These are phyloP conservation scores for Saccostrea cuccullata DNA, from an alignment of 1,140 invertebrate species.

Conservation along the genomic window DNA sequence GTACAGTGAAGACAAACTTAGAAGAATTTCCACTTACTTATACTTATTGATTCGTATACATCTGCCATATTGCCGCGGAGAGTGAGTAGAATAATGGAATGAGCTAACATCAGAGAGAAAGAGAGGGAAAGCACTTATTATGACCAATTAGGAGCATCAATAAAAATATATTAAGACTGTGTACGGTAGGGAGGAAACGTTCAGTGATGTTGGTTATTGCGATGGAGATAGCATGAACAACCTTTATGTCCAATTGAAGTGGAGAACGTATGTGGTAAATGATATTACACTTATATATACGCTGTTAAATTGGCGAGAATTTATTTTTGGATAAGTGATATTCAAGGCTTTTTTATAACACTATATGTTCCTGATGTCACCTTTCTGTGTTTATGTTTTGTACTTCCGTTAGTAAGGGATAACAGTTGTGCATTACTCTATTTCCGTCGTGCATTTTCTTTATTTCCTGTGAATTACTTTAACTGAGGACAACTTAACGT, in stretches of 20 bases:
- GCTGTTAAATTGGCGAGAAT: background rate
- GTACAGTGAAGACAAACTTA: too few species aligned
- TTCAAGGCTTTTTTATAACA: background rate
- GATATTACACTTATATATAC: background rate
- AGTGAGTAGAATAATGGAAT: too few species aligned
- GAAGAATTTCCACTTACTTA: too few species aligned
- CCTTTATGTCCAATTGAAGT: background rate
- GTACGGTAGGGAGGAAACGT: background rate
- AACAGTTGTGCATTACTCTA: background rate
- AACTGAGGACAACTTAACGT: background rate
- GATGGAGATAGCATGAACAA: too few species aligned
- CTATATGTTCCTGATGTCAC: too few species aligned
- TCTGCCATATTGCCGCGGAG: too few species aligned
- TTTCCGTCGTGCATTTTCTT: background rate
- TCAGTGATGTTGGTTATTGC: background rate
- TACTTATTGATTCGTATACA: too few species aligned
- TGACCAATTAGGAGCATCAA: background rate
- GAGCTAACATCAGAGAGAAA: too few species aligned
- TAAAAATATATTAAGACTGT: conserved; percentile 19
- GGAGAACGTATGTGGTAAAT: background rate
- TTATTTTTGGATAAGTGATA: background rate
- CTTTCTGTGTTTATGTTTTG: too few species aligned
- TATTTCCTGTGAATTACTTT: background rate
- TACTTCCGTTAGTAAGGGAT: too few species aligned
- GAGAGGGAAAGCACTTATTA: background rate